Percentiles rank a stretch among this genome's conserved stretches.
phyloP scores from a whole-genome alignment of 2,888 invertebrate genomes.

The Rugalucina vietnamica region DNA sequence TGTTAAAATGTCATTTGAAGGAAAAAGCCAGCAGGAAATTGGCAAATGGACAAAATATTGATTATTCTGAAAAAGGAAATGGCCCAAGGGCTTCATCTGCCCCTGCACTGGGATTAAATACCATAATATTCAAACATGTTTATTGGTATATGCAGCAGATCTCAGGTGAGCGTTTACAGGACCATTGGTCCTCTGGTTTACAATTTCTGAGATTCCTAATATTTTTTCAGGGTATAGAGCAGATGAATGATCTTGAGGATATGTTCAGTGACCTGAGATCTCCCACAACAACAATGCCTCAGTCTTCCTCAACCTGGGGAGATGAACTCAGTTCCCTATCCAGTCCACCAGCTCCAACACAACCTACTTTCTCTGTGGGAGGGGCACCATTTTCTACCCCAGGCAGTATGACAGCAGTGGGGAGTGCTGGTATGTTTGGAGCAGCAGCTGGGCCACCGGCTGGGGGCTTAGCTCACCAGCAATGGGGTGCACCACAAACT shows the following conservation, averaged over 20 bases:
- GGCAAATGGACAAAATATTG: too few species aligned
- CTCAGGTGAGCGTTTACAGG: too few species aligned
- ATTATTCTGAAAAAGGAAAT: too few species aligned
- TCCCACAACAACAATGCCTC: slow-evolving; percentile 44
- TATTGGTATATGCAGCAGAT: too few species aligned
- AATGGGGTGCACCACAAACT: not conserved
- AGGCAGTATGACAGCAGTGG: slow-evolving; percentile 10
- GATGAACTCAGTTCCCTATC: slow-evolving; percentile 42
- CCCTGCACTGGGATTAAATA: too few species aligned
- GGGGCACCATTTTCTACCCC: slow-evolving; percentile 37
- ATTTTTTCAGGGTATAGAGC: slow-evolving; percentile 68
- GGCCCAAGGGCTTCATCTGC: too few species aligned
- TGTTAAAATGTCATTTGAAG: too few species aligned
- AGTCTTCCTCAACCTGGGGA: slow-evolving; percentile 1
- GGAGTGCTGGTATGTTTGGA: slow-evolving; percentile 1
- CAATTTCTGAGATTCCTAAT: too few species aligned
- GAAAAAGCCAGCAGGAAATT: too few species aligned
- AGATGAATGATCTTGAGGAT: slow-evolving; percentile 75
- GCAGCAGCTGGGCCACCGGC: slow-evolving; percentile 9
- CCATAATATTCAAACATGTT: too few species aligned
- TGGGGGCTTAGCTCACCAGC: not conserved
- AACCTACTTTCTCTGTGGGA: slow-evolving; percentile 45
- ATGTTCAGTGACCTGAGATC: slow-evolving; percentile 66
- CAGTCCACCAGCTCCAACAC: slow-evolving; percentile 11
- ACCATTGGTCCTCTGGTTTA: too few species aligned